These are phyloP conservation scores for Brachionus sp. DNA, from an alignment of 1,140 invertebrate genomes.

Conservation along the genomic window DNA sequence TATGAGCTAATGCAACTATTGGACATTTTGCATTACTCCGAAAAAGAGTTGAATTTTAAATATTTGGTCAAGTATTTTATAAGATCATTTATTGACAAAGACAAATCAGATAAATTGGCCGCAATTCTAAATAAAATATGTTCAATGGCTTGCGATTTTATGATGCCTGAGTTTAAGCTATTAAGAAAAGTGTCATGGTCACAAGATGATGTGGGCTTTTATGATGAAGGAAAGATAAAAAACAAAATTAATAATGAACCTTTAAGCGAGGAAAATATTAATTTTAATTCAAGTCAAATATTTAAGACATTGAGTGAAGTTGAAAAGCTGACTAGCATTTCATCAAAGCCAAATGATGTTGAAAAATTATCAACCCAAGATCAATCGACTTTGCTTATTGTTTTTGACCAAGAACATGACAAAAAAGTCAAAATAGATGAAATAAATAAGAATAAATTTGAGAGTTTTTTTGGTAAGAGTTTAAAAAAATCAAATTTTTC, in stretches of 20 bases:
- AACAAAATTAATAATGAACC: neutral
- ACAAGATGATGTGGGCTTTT: neutral
- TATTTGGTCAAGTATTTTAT: conserved; percentile 11
- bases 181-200: conserved; percentile 30
- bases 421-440: neutral
- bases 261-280: neutral
- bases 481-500: neutral
- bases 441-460: neutral
- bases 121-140: conserved; percentile 2
- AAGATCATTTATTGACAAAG: neutral
- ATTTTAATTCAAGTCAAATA: neutral
- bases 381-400: neutral
- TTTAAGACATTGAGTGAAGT: neutral
- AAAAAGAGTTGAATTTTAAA: conserved; percentile 17
- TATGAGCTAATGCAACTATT: conserved; percentile 1
- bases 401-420: neutral
- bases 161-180: conserved; percentile 13
- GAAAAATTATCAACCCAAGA: conserved; percentile 18
- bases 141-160: neutral
- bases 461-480: neutral
- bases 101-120: neutral
- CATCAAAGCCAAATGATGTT: neutral
- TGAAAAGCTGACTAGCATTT: neutral
- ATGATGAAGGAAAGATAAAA: neutral
- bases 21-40: neutral